phyloP scores from a whole-genome alignment of 2,888 invertebrate species.

The Philaethria dido region DNA sequence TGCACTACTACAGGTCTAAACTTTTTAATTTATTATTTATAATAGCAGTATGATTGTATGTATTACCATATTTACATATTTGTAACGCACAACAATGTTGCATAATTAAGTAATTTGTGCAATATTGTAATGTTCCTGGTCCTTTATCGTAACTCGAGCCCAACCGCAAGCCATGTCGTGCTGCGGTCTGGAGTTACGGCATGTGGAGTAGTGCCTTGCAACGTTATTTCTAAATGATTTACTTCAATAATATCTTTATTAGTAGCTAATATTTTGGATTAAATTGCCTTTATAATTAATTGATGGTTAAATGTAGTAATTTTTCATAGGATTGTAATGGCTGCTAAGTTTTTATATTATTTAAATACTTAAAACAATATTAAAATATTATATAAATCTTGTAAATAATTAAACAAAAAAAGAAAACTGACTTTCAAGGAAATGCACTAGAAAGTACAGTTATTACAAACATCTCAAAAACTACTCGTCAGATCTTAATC shows the following conservation, averaged over 20 bases:
- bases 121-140: constrained; percentile 22
- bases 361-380: too few species aligned
- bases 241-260: constrained; percentile 5
- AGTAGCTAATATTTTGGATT: background rate
- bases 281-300: background rate
- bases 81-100: background rate
- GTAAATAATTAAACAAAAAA: too few species aligned
- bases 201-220: constrained; percentile 10
- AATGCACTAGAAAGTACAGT: too few species aligned
- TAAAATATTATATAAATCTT: too few species aligned
- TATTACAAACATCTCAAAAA: too few species aligned
- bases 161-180: constrained; percentile 24
- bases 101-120: constrained; percentile 29
- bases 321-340: background rate
- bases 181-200: constrained; percentile 19
- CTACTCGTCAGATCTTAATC: too few species aligned
- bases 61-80: constrained; percentile 4
- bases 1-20: too few species aligned
- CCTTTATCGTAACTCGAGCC: constrained; percentile 21
- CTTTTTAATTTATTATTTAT: too few species aligned
- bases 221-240: constrained; percentile 18
- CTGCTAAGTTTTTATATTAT: too few species aligned
- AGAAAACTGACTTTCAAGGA: too few species aligned
- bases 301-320: background rate
- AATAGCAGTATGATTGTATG: too few species aligned